Evolutionary conservation across 2,888 invertebrate genomes (phyloP).

Genomic region (Byasa hedistus): DNA sequence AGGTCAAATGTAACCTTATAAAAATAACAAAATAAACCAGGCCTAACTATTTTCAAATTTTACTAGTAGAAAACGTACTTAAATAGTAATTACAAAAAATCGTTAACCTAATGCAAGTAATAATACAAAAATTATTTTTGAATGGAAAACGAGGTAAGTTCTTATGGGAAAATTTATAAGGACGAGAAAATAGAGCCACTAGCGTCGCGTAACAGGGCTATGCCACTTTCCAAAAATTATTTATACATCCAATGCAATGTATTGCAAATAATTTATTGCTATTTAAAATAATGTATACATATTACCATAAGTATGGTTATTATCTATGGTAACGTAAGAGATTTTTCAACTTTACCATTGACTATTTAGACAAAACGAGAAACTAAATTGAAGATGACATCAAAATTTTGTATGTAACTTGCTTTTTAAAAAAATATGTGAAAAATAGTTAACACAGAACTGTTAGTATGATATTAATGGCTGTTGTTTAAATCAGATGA

Average conservation of each 20-base stretch:
- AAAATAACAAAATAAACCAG: too few species aligned
- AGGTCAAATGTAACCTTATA: too few species aligned
- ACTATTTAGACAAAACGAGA: background rate
- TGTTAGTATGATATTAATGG: background rate
- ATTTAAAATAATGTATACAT: background rate
- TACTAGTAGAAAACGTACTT: too few species aligned
- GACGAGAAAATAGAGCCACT: constrained; percentile 7
- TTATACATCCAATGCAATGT: background rate
- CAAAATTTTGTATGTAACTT: background rate
- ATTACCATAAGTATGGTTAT: too few species aligned
- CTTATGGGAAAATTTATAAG: constrained; percentile 2
- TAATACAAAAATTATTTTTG: background rate
- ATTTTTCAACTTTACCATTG: background rate
- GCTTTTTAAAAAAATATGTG: background rate
- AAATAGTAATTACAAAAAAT: background rate
- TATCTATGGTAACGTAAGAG: too few species aligned
- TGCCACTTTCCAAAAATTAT: background rate
- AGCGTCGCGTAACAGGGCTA: constrained; percentile 7
- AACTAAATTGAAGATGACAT: background rate
- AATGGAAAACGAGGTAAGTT: background rate
- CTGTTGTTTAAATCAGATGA: constrained; percentile 44
- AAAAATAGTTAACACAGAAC: background rate
- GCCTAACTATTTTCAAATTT: too few species aligned
- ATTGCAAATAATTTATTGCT: background rate
- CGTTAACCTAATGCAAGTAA: background rate